These are phyloP conservation scores for Trichonephila clavipes DNA, from an alignment of 1,140 invertebrate genomes.

Conservation along the genomic window DNA sequence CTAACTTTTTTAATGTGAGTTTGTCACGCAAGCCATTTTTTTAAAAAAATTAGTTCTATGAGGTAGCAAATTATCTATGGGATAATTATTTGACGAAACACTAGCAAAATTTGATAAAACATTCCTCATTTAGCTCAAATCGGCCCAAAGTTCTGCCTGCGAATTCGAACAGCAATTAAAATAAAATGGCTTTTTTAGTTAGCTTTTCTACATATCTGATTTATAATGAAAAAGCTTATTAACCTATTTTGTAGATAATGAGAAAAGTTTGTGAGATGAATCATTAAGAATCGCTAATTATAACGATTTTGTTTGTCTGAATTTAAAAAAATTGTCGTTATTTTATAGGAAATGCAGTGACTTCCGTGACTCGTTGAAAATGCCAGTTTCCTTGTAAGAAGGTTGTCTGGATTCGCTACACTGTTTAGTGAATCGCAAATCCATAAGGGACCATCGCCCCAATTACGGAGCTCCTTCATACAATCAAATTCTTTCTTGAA, in stretches of 20 bases:
- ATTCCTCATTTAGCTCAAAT: neutral
- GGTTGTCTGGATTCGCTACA: too few species aligned
- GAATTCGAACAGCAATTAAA: neutral
- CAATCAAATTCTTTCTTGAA: too few species aligned
- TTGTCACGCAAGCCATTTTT: neutral
- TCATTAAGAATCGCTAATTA: neutral
- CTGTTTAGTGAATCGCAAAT: too few species aligned
- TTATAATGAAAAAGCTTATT: conserved; percentile 21
- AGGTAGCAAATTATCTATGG: neutral
- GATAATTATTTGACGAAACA: conserved; percentile 7
- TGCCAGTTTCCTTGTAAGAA: too few species aligned
- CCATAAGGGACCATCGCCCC: too few species aligned
- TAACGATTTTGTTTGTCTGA: conserved; percentile 8
- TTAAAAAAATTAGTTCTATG: neutral
- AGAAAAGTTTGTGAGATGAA: neutral
- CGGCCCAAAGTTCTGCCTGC: neutral
- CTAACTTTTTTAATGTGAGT: neutral
- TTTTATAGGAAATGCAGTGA: neutral
- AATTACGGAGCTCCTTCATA: too few species aligned
- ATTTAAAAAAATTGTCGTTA: neutral
- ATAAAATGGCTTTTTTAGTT: neutral
- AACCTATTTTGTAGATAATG: conserved; percentile 31
- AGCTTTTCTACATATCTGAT: neutral
- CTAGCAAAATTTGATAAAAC: neutral
- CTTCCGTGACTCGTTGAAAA: neutral